Evolutionary conservation across 1,140 invertebrate genomes (phyloP).

Genomic region (Wiebesia pumilae): DNA sequence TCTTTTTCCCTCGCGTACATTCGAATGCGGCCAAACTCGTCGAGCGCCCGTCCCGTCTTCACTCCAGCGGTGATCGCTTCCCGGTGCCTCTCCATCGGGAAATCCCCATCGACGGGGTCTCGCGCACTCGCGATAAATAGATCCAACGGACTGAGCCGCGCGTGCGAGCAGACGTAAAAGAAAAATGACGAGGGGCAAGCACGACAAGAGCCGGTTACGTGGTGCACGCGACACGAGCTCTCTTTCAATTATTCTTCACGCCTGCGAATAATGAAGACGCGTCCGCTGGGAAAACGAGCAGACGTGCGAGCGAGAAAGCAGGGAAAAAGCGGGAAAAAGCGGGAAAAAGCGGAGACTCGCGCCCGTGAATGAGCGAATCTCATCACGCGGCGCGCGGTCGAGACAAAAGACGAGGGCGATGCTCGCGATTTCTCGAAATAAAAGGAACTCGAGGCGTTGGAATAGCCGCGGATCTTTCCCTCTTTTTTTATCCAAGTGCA

Average conservation of each 20-base stretch:
- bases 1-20: constrained; percentile 16
- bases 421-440: constrained; percentile 54
- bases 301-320: constrained; percentile 11
- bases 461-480: constrained; percentile 16
- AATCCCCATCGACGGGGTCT: not conserved
- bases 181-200: not conserved
- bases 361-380: constrained; percentile 45
- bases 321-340: too few relatives aligned
- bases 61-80: too few relatives aligned
- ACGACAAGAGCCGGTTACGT: constrained; percentile 24
- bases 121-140: too few relatives aligned
- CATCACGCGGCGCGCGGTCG: not conserved
- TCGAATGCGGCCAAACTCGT: not conserved
- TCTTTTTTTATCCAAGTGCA: constrained; percentile 28
- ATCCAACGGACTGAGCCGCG: not conserved
- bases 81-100: not conserved
- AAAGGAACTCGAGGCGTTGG: constrained; percentile 23
- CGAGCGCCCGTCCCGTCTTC: not conserved
- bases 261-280: constrained; percentile 55
- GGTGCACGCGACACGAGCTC: constrained; percentile 15
- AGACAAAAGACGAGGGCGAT: constrained; percentile 36
- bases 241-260: constrained; percentile 59
- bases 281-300: constrained; percentile 36
- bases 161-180: not conserved
- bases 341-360: constrained; percentile 46